Conservation (phyloP, 2,888 invertebrate genomes). For the Drosophila stalkeri region DNA sequence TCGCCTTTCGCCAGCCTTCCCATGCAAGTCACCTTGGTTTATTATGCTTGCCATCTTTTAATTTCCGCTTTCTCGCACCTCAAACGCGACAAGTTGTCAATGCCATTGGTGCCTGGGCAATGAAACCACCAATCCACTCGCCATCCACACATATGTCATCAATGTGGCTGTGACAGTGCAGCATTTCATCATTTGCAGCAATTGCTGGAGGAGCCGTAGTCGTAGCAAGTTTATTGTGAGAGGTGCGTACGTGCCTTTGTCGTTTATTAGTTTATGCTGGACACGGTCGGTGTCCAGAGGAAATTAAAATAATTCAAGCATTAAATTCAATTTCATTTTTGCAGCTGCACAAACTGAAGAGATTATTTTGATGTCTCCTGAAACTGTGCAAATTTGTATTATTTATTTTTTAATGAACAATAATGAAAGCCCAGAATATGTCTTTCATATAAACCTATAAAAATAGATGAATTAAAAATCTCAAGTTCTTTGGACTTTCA, state of each 20-base stretch:
- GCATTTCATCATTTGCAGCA: conserved; percentile 21
- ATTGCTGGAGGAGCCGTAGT: conserved; percentile 4
- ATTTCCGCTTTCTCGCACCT: conserved; percentile 25
- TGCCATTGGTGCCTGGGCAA: conserved; percentile 19
- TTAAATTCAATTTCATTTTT: conserved; percentile 66
- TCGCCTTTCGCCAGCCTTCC: background rate
- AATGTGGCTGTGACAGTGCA: conserved; percentile 32
- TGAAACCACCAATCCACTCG: conserved; percentile 1
- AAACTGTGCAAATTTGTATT: background rate
- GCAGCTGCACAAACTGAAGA: conserved; percentile 34
- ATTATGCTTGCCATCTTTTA: conserved; percentile 7
- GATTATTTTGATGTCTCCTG: conserved; percentile 1
- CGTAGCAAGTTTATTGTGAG: conserved; percentile 31
- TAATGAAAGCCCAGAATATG: no score
- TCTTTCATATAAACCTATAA: no score
- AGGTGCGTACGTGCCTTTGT: conserved; percentile 65
- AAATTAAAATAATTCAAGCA: conserved; percentile 75
- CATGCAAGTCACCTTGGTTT: background rate
- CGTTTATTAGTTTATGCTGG: conserved; percentile 66
- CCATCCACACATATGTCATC: conserved; percentile 46
- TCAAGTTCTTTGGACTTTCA: no score
- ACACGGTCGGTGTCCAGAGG: conserved; percentile 62
- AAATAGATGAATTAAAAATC: no score
- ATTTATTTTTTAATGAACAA: no score
- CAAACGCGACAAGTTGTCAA: conserved; percentile 34